Conservation (phyloP, 2,113 vertebrate species). For the Ursus arctos region DNA sequence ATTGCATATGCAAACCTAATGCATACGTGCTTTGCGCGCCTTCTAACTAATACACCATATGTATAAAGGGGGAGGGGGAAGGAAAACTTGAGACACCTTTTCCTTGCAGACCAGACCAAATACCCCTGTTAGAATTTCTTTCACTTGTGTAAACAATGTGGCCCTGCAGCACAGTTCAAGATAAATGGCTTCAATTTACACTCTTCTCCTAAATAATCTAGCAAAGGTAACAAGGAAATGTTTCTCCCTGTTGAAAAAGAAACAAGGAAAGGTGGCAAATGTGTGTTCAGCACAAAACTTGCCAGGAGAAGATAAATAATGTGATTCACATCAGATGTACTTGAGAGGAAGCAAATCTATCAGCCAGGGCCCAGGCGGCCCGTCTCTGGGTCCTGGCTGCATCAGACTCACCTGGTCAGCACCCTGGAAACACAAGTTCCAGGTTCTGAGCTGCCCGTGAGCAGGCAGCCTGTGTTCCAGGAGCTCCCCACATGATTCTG, state of each 20-base stretch:
- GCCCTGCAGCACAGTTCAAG: constrained; percentile 83
- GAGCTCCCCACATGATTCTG: neutral
- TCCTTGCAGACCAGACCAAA: constrained; percentile 83
- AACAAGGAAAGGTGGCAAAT: constrained; percentile 60
- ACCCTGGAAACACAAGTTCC: neutral
- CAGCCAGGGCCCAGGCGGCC: fast-evolving
- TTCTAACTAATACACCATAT: constrained; percentile 62
- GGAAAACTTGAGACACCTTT: constrained; percentile 71
- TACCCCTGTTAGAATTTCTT: constrained; percentile 84
- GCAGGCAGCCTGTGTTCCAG: neutral
- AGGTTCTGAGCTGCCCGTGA: neutral
- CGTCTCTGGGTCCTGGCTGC: neutral
- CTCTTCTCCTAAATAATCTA: constrained; percentile 85
- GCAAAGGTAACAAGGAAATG: constrained; percentile 80
- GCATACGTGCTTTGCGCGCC: neutral
- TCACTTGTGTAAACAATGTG: constrained; percentile 87
- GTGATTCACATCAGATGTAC: constrained; percentile 49
- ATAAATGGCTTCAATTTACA: constrained; percentile 88
- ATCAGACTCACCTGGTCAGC: neutral
- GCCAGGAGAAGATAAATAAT: constrained; percentile 71
- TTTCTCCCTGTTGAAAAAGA: constrained; percentile 77
- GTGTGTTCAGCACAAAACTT: constrained; percentile 52
- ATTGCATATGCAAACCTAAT: neutral
- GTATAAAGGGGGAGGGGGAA: neutral
- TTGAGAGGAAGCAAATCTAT: neutral